Conservation (phyloP, 2,113 vertebrate genomes). For the Garra rufa region DNA sequence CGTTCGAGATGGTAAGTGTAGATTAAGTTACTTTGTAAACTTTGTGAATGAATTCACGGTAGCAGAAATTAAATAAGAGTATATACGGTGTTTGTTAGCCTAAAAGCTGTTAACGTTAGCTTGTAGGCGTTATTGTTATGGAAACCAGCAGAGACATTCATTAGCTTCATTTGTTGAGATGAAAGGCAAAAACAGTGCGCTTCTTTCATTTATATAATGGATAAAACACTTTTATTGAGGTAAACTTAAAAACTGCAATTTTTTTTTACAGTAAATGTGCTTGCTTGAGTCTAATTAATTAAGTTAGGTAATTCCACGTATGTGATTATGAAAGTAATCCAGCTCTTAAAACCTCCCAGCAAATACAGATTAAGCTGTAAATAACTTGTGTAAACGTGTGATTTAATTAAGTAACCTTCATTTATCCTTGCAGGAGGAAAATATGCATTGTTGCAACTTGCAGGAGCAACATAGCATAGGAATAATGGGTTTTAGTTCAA, state of each 20-base stretch:
- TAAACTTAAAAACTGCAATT: neutral
- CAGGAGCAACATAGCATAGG: neutral
- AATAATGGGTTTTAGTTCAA: neutral
- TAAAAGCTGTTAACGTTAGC: slow-evolving; percentile 21
- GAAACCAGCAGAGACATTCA: neutral
- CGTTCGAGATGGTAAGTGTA: slow-evolving; percentile 13
- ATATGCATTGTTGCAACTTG: neutral
- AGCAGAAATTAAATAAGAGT: neutral
- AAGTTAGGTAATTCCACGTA: neutral
- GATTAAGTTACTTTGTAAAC: neutral
- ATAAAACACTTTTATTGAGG: neutral
- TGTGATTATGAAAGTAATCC: slow-evolving; percentile 14
- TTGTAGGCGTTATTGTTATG: neutral
- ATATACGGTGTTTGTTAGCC: neutral
- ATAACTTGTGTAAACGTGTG: neutral
- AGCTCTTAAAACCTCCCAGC: neutral
- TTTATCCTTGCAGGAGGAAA: neutral
- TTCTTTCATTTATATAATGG: neutral
- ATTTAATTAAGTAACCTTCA: neutral
- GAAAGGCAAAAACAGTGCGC: neutral
- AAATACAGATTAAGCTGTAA: neutral
- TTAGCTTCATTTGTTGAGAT: neutral
- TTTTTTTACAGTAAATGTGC: neutral
- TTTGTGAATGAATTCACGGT: neutral
- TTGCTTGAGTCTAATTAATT: slow-evolving; percentile 2